Evolutionary conservation across 2,888 invertebrate genomes (phyloP).

Genomic region (Listrodromus nycthemerus): DNA sequence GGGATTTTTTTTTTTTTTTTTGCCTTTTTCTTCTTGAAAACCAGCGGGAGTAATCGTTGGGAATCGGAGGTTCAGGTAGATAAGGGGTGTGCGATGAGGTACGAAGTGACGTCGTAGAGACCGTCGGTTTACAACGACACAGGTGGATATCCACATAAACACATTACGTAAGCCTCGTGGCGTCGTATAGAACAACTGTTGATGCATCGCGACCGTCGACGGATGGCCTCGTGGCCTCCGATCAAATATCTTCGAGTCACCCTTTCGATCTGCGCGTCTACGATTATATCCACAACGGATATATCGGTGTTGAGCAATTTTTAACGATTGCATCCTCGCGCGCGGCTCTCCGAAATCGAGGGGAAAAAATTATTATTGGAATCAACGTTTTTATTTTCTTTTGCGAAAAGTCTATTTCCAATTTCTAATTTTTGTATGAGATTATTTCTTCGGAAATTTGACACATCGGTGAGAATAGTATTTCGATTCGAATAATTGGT

Average conservation of each 20-base stretch:
- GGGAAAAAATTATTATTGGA: too few relatives aligned
- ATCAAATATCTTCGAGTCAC: slow-evolving; percentile 1
- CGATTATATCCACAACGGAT: not conserved
- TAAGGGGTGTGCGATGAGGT: slow-evolving; percentile 2
- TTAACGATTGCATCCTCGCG: too few relatives aligned
- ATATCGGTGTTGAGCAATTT: not conserved
- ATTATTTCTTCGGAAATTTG: too few relatives aligned
- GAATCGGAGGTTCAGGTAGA: not conserved
- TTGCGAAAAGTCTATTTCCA: too few relatives aligned
- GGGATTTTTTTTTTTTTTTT: slow-evolving; percentile 1
- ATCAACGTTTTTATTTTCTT: too few relatives aligned
- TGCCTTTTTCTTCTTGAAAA: not conserved
- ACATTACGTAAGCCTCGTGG: slow-evolving; percentile 37
- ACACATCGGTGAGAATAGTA: too few relatives aligned
- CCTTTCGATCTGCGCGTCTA: slow-evolving; percentile 1
- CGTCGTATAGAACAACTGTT: slow-evolving; percentile 33
- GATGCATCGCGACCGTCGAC: slow-evolving; percentile 29
- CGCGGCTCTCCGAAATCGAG: too few relatives aligned
- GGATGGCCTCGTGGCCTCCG: slow-evolving; percentile 9
- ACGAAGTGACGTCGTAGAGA: slow-evolving; percentile 2
- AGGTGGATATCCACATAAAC: slow-evolving; percentile 23
- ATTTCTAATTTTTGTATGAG: too few relatives aligned
- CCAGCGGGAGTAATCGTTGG: not conserved
- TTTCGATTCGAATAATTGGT: too few relatives aligned
- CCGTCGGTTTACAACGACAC: not conserved